Conservation (phyloP, 1,140 invertebrate genomes). For the Parasteatoda tepidariorum region DNA sequence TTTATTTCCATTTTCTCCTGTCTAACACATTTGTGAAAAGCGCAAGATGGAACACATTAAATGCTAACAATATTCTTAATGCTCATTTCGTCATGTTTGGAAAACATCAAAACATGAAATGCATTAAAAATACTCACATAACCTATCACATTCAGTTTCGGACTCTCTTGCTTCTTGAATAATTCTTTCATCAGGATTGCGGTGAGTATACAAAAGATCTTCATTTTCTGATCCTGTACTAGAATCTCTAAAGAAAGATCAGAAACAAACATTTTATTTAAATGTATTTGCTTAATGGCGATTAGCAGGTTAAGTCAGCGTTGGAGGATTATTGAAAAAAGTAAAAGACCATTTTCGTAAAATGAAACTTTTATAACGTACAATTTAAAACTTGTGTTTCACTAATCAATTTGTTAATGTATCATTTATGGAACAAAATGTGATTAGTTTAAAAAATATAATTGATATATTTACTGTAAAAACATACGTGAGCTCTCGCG, state of each 20-base stretch:
- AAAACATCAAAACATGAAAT: no score
- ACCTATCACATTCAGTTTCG: slow-evolving; percentile 48
- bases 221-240: slow-evolving; percentile 43
- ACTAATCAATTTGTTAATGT: no score
- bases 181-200: slow-evolving; percentile 42
- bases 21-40: no score
- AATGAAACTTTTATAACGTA: not conserved
- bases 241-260: slow-evolving; percentile 29
- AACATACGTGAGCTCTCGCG: no score
- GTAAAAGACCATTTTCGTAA: not conserved
- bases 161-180: slow-evolving; percentile 44
- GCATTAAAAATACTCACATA: slow-evolving; percentile 41
- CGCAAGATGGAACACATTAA: no score
- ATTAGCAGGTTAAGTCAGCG: not conserved
- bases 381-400: not conserved
- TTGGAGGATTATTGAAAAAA: not conserved
- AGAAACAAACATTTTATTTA: not conserved
- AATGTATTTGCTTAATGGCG: not conserved
- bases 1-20: no score
- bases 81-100: no score
- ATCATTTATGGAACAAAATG: no score
- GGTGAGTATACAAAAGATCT: slow-evolving; percentile 52
- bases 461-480: no score
- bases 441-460: no score
- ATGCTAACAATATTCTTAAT: no score